Conservation (phyloP, 1,140 invertebrate species). For the Drosophila guanche region DNA sequence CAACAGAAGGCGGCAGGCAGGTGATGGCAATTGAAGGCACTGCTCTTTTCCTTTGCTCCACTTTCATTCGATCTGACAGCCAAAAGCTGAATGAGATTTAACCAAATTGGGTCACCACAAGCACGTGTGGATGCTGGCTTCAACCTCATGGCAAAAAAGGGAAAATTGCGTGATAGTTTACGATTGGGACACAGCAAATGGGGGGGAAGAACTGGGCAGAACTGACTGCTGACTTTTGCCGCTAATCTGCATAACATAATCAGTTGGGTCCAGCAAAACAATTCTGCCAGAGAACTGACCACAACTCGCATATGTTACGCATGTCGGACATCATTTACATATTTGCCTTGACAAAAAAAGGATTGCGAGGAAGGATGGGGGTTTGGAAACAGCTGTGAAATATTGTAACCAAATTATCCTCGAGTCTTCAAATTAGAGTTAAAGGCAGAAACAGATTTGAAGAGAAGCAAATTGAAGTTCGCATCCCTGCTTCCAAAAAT, state of each 20-base stretch:
- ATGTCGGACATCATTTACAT: slow-evolving; percentile 54
- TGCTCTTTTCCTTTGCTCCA: slow-evolving; percentile 72
- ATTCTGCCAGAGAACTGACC: slow-evolving; percentile 40
- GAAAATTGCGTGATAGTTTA: slow-evolving; percentile 47
- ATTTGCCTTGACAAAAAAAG: slow-evolving; percentile 46
- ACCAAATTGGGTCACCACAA: slow-evolving; percentile 31
- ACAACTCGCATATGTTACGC: slow-evolving; percentile 40
- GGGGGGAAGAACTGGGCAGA: slow-evolving; percentile 19
- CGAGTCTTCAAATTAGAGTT: too few species aligned
- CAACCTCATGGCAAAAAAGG: background rate
- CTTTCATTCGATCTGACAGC: slow-evolving; percentile 52
- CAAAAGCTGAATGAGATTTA: slow-evolving; percentile 42
- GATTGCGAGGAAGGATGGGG: slow-evolving; percentile 11
- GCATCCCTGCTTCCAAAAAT: background rate
- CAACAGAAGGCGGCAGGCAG: slow-evolving; percentile 36
- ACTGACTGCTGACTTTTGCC: slow-evolving; percentile 50
- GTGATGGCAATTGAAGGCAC: slow-evolving; percentile 60
- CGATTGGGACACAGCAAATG: slow-evolving; percentile 22
- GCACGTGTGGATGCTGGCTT: background rate
- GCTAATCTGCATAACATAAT: slow-evolving; percentile 70
- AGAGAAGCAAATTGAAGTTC: too few species aligned
- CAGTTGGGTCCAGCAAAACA: slow-evolving; percentile 44
- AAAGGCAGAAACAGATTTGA: too few species aligned
- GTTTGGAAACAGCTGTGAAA: background rate
- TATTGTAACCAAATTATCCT: background rate